These are phyloP conservation scores for Thymelicus lineola DNA, from an alignment of 2,888 invertebrate genomes.

Conservation along the genomic window DNA sequence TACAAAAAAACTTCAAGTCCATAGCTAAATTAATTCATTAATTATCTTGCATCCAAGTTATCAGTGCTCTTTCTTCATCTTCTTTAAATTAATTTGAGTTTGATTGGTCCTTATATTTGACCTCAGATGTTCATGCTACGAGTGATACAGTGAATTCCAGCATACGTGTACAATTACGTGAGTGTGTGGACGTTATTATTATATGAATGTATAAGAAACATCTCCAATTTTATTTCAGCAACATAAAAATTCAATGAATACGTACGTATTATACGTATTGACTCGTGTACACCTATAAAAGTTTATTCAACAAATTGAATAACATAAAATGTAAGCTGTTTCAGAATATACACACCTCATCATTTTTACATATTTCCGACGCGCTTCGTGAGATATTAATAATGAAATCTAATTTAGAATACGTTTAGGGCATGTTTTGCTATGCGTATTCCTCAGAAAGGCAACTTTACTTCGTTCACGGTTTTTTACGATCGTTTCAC, in stretches of 20 bases:
- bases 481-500: neutral
- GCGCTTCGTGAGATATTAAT: neutral
- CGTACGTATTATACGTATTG: neutral
- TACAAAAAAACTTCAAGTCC: no score
- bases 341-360: constrained; percentile 1
- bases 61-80: no score
- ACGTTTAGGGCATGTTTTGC: constrained; percentile 1
- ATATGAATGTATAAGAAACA: neutral
- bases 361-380: constrained; percentile 4
- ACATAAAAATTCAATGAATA: neutral
- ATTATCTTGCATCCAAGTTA: no score
- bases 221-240: neutral
- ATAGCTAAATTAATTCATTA: no score
- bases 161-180: no score
- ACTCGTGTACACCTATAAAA: neutral
- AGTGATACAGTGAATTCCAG: no score
- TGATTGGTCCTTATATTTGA: no score
- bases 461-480: neutral
- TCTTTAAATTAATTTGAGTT: no score
- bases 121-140: no score
- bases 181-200: neutral
- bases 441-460: constrained; percentile 3
- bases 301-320: neutral
- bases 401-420: constrained; percentile 12
- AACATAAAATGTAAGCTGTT: neutral